Evolutionary conservation across 2,888 invertebrate genomes (phyloP), one percentile per base, ranked within the genome.

Genomic region (Morinoia aosen): DNA sequence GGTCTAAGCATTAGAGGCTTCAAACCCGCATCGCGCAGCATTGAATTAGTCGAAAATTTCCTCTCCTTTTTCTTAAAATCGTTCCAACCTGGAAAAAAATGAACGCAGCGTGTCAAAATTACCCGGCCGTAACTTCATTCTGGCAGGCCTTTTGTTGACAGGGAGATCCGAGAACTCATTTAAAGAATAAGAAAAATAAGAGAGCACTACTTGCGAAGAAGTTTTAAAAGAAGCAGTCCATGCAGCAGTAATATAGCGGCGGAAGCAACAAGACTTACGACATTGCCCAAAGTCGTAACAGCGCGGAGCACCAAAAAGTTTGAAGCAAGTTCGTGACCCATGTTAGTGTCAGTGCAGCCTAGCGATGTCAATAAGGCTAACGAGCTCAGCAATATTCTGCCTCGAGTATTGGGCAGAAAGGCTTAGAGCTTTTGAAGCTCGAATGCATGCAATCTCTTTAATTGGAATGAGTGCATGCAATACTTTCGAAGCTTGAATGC

Each of bases 221-320:
- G 76, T 76, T 76, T 76, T 76, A 76, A 76, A 19, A 33, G 33
- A 76, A 76, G 76, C 76, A 76, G 76, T 33, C 25, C 76, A 76
- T 76, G 76, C 76, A 76, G 76, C 76, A 76, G 76, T 33, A 76
- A 76, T 76, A 76, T 76, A 76, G 76, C 76, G 33, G 76, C 76
- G 25, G 25, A 76, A 76, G 76, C 33, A 76, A 33, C 25, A 33
- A 76, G 76, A 76, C 76, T 76, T 76, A 76, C 76, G 33, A 76
- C 76, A 33, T 16, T 76, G 14, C 76, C 33, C 3, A 76, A 33
- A 33, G 76, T 19, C 76, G 76, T 76, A 76, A 76, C 76, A 25
- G 33, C 12, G 33, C 19, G 25, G 76, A 33, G 33, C 16, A 16
- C 8, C 19, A 16, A 76, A 76, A 76, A 76, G 76, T 76, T 76